Conservation (phyloP, 2,888 invertebrate species). For the Litoditis marina region DNA sequence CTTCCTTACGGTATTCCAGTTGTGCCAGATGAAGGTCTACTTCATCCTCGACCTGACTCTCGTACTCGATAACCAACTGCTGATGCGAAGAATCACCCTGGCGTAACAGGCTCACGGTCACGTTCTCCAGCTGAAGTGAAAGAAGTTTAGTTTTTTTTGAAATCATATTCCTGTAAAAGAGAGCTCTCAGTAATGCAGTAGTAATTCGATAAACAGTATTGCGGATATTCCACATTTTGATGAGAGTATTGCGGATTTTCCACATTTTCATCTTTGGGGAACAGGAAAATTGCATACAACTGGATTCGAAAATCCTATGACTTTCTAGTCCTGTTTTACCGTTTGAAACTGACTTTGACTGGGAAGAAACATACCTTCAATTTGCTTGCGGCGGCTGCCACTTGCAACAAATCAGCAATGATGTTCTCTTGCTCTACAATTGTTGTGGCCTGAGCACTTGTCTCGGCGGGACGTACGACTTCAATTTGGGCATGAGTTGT, state of each 20-base stretch:
- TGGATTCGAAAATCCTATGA: too few relatives aligned
- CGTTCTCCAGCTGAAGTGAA: constrained; percentile 32
- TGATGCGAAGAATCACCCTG: constrained; percentile 45
- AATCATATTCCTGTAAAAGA: not conserved
- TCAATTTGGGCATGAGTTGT: constrained; percentile 33
- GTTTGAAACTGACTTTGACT: too few relatives aligned
- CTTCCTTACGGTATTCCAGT: too few relatives aligned
- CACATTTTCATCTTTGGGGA: too few relatives aligned
- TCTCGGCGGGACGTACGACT: constrained; percentile 35
- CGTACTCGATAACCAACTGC: constrained; percentile 48
- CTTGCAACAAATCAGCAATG: constrained; percentile 43
- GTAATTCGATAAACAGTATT: too few relatives aligned
- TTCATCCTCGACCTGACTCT: constrained; percentile 35
- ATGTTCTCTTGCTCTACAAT: constrained; percentile 42
- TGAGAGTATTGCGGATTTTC: too few relatives aligned
- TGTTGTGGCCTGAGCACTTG: constrained; percentile 32
- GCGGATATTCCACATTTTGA: too few relatives aligned
- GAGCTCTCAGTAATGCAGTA: too few relatives aligned
- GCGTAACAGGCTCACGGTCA: constrained; percentile 42
- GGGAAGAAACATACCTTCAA: constrained; percentile 26
- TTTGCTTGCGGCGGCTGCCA: constrained; percentile 48
- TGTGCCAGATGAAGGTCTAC: constrained; percentile 10
- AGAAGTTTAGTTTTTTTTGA: not conserved
- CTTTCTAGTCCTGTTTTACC: too few relatives aligned
- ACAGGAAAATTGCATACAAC: too few relatives aligned